Base-by-base conservation (phyloP, 2,888 invertebrate species). In the Athalia cordata region DNA sequence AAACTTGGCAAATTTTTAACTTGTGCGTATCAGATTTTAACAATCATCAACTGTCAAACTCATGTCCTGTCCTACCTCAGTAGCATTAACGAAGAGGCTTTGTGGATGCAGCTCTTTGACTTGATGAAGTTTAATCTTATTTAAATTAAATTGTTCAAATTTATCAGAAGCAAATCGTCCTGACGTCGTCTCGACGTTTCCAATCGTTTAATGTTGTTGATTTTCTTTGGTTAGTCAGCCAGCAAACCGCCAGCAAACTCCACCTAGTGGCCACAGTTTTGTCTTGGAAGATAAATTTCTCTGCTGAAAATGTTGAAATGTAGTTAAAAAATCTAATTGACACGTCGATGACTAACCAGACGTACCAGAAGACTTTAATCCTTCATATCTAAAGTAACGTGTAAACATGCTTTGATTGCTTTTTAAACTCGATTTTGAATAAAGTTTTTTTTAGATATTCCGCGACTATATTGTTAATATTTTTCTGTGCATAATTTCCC, bases 311-410 rank as follows among this genome's bases (percentile, higher is more conserved):
- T 29, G 29, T 29, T 29, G 29, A 29, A 29, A 29, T 29, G 29
- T 29, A 47, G 57, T 72, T 72, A 47, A 8, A 72, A 29, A 72
- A 72, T 72, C 72, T 13, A 72, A 72, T 72, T 72, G 72, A 72
- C 72, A 72, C 72, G 72, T 72, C 72, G 15, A 59, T 72, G 47
- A 59, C 43, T 47, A 13, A n/a, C 45, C 13, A 47, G 4, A 45
- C 13, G 57, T 72, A 45, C n/a, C n/a, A n/a, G n/a, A n/a, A n/a
- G n/a, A n/a, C 59, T 47, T 72, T 72, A 50, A 6, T 8, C 8
- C 6, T 13, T 47, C 57, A n/a, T 13, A 45, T 72, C 29, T 13
- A 47, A 55, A 59, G 57, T 8, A 45, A 11, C 59, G 72, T 59
- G 72, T 72, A 57, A 72, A 72, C 72, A 59, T 59, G 72, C 13